Evolutionary conservation across 2,888 invertebrate species (phyloP), one percentile per base, ranked within the genome.

Genomic region (Hirtodrosophila duncani): DNA sequence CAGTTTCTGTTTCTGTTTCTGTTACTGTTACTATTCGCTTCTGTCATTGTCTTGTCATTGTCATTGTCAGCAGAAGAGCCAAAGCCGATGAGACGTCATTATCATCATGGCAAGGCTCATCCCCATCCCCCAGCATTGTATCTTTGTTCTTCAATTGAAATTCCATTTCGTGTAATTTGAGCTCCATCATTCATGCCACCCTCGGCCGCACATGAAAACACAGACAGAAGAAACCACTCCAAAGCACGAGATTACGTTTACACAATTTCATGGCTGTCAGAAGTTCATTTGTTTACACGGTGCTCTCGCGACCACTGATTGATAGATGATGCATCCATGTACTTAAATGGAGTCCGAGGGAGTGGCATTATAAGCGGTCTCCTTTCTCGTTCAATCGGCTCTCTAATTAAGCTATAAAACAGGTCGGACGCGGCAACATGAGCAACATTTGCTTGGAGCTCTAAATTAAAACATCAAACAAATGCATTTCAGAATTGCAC

Each of bases 141-240:
- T 52, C 68, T 77, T 62, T 71, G 60, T 39, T 77, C 53, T 60
- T 61, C 75, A 72, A 75, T 79, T 79, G 80, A 60, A 75, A 79
- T 79, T 71, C 72, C 68, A 77, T 71, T 71, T 74, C 68, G 71
- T 74, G 77, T 80, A 74, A 74, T 80, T 74, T 77, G 74, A 74
- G 80, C 68, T 77, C 77, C 71, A 80, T 74, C 80, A 80, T 80
- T 74, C 74, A 80, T 75, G 45, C 45, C 53, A 31, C 50, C 10
- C 38, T 59, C 38, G 50, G 21, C 42, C 16, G 56, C 16, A 16
- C 10, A 20, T 16, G 24, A 21, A 38, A 24, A 11, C 3, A 18
- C 7, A 13, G 11, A 8, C 11, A 33, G 11, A 31, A 7, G 5
- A 20, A 31, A 24, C 18, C 26, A 27, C 13, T 14, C n/a, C 13